Conservation (phyloP, 1,140 invertebrate species). For the Lepeophtheirus salmonis region DNA sequence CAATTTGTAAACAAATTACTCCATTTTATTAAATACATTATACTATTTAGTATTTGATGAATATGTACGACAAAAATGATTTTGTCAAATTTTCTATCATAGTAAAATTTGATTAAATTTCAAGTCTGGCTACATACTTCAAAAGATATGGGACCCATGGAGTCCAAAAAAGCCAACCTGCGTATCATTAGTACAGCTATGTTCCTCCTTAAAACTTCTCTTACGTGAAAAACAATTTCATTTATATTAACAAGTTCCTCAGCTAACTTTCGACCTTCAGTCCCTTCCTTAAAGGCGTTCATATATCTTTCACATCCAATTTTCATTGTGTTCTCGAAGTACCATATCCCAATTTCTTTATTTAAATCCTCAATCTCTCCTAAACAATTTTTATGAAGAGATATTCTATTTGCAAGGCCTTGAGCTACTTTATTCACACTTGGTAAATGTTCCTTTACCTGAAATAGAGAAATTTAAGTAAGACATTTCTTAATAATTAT, state of each 20-base stretch:
- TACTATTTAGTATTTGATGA: too few relatives aligned
- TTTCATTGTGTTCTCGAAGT: conserved; percentile 26
- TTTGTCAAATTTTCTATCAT: too few relatives aligned
- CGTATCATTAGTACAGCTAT: too few relatives aligned
- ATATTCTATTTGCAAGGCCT: conserved; percentile 24
- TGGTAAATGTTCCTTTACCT: conserved; percentile 21
- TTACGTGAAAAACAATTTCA: conserved; percentile 24
- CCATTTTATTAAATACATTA: too few relatives aligned
- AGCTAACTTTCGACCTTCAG: not conserved
- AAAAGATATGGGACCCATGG: too few relatives aligned
- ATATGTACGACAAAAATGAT: too few relatives aligned
- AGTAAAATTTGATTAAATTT: too few relatives aligned
- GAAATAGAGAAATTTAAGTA: not conserved
- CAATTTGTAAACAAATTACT: too few relatives aligned
- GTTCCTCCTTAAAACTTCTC: too few relatives aligned
- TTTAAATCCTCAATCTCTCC: conserved; percentile 25
- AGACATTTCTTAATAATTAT: not conserved
- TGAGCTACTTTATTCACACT: conserved; percentile 22
- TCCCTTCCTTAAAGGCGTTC: not conserved
- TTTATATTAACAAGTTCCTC: conserved; percentile 4
- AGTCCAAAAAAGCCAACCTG: too few relatives aligned
- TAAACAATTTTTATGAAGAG: conserved; percentile 21
- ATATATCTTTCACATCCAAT: conserved; percentile 10
- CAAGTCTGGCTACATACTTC: too few relatives aligned
- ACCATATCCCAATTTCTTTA: conserved; percentile 26